Base-by-base conservation (phyloP, 2,888 invertebrate genomes). In the Tipula unca region DNA sequence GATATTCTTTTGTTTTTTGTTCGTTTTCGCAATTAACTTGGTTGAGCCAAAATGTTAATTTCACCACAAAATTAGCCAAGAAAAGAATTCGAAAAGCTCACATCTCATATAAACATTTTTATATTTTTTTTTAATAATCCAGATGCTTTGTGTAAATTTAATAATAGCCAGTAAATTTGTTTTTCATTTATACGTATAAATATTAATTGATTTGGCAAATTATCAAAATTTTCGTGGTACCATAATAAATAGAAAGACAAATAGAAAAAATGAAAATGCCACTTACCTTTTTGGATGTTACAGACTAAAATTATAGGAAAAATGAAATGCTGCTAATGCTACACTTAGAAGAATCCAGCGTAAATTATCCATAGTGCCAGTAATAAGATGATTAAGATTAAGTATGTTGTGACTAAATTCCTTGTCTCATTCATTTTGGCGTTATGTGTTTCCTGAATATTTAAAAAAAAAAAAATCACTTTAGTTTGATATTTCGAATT, bases 281-380 rank as follows among this genome's bases (percentile, higher is more conserved):
- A 10, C 69, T 20, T 69, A 69, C 69, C 69, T 20, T 69, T 69
- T 69, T 69, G 25, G 69, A 69, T 69, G 69, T 69, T 69, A 25
- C 25, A 69, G 69, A 69, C 8, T 69, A 69, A 69, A 69, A 69
- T 20, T 69, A 25, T 69, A 10, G 8, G 69, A 69, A 69, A 25
- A 10, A 69, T 69, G 20, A 69, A 20, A 54, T 54, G 48, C 6
- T 54, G 17, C 1, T n/a, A 17, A 0, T 54, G 17, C 1, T n/a
- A 17, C 69, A 69, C 25, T 83, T 83, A 83, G n/a, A 83, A 83
- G 83, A 83, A 83, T 83, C 83, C 83, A 32, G 83, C 83, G 35
- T 83, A 83, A 83, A 83, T 29, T 83, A 83, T 83, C 83, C 83
- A 83, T 83, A 83, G 17, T 14, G 83, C 83, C 35, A 83, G 35